Evolutionary conservation across 2,113 vertebrate species (phyloP).

Genomic region (Symphodus melops): DNA sequence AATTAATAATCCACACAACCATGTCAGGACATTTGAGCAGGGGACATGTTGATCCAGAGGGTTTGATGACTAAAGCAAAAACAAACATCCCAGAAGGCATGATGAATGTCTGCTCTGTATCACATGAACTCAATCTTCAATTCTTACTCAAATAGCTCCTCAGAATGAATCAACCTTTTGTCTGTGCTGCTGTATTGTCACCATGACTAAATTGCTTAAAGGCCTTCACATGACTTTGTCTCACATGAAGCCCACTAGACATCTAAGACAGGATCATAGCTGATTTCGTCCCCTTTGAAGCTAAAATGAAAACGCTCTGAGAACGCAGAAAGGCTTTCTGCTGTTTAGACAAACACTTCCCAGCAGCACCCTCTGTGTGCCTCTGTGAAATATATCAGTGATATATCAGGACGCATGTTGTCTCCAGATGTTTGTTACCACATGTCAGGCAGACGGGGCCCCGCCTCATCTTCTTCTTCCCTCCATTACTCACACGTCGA

Average conservation of each 20-base stretch:
- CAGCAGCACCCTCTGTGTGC: constrained; percentile 26
- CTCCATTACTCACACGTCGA: constrained; percentile 55
- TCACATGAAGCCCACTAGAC: constrained; percentile 32
- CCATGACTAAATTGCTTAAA: constrained; percentile 14
- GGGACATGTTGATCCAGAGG: constrained; percentile 33
- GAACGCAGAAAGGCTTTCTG: constrained; percentile 1
- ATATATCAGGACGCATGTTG: constrained; percentile 61
- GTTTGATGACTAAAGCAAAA: constrained; percentile 5
- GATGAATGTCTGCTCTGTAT: not conserved
- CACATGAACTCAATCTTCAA: constrained; percentile 5
- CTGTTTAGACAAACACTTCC: constrained; percentile 41
- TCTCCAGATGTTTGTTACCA: constrained; percentile 77
- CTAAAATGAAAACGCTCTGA: not conserved
- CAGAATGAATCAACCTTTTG: constrained; percentile 9
- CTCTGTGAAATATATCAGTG: constrained; percentile 50
- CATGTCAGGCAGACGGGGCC: constrained; percentile 58
- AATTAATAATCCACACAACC: constrained; percentile 10
- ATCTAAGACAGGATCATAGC: not conserved
- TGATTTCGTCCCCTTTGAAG: not conserved
- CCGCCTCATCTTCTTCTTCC: constrained; percentile 38
- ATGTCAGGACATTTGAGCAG: constrained; percentile 22
- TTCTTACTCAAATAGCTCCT: not conserved
- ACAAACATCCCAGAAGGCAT: not conserved
- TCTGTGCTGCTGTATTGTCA: not conserved
- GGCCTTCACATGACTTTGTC: constrained; percentile 22